Evolutionary conservation across 1,140 invertebrate species (phyloP), one percentile per base, ranked within the genome.

Genomic region (Nixonia krombeini): DNA sequence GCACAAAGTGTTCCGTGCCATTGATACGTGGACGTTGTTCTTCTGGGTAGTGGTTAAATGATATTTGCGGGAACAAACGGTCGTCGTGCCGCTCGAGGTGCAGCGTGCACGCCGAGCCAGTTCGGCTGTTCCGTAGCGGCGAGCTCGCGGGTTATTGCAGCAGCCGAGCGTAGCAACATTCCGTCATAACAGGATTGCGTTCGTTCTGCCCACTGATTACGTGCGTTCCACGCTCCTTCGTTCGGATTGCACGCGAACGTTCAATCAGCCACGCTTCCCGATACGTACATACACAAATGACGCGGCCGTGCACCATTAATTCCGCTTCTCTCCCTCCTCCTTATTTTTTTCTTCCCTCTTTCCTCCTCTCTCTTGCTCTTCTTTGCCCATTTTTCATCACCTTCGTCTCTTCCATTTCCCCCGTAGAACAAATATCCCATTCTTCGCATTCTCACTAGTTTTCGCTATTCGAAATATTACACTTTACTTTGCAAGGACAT

Each of bases 101-200:
- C n/a, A n/a, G n/a, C n/a, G n/a, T n/a, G n/a, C n/a, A n/a, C n/a
- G n/a, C n/a, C n/a, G n/a, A n/a, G n/a, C n/a, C n/a, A n/a, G n/a
- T n/a, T n/a, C n/a, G n/a, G n/a, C n/a, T 37, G 25, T 8, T 38
- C 5, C 4, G n/a, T n/a, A 33, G 37, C 28, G 10, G 31, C 21
- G 25, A 45, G 35, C 47, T 42, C 13, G 35, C 25, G 42, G 40
- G 15, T 42, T 59, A 25, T 13, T 45, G 44, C 37, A 44, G 29
- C 63, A 50, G 42, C 49, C 16, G 50, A 59, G 63, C 63, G 28
- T 59, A 58, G 55, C n/a, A n/a, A n/a, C 63, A 66, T 66, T 66
- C 63, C 64, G 46, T 67, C 64, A 61, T 67, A 67, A 67, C 64
- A 67, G 64, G 55, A 67, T 67, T 61, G 56, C 64, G 64, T 61